A percentile compares a stretch with the other conserved stretches of the same genome.
These are phyloP conservation scores for Atta colombica DNA, from an alignment of 1,140 invertebrate species.

Conservation along the genomic window DNA sequence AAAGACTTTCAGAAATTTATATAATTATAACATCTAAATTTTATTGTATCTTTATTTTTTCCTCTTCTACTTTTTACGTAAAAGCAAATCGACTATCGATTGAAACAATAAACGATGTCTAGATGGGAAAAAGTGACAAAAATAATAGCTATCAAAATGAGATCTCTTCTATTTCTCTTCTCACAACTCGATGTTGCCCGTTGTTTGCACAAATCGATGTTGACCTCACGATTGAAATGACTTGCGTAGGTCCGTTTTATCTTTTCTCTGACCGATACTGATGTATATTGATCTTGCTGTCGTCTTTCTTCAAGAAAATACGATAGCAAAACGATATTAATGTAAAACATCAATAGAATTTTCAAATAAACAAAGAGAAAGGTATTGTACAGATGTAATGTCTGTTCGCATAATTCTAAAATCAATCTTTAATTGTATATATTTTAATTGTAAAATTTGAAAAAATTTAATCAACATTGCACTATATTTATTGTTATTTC, in stretches of 20 bases:
- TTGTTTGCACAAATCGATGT: constrained; percentile 57
- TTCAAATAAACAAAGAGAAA: neutral
- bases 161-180: constrained; percentile 39
- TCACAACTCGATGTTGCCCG: constrained; percentile 26
- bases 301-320: constrained; percentile 30
- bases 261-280: constrained; percentile 38
- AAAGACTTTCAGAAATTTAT: neutral
- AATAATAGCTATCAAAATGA: constrained; percentile 27
- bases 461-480: neutral
- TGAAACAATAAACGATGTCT: constrained; percentile 18
- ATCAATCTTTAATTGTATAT: too few species aligned
- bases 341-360: constrained; percentile 1
- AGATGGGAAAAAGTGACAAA: neutral
- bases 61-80: neutral
- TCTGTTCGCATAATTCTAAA: neutral
- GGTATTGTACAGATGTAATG: neutral
- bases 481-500: neutral
- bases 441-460: constrained; percentile 5
- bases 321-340: constrained; percentile 45
- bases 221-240: constrained; percentile 53
- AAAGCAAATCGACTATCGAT: neutral
- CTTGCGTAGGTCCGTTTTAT: constrained; percentile 51
- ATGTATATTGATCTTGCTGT: constrained; percentile 54
- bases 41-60: neutral
- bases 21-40: neutral